These are phyloP conservation scores for Ageneiosus marmoratus DNA, from an alignment of 2,113 vertebrate species.

Conservation along the genomic window DNA sequence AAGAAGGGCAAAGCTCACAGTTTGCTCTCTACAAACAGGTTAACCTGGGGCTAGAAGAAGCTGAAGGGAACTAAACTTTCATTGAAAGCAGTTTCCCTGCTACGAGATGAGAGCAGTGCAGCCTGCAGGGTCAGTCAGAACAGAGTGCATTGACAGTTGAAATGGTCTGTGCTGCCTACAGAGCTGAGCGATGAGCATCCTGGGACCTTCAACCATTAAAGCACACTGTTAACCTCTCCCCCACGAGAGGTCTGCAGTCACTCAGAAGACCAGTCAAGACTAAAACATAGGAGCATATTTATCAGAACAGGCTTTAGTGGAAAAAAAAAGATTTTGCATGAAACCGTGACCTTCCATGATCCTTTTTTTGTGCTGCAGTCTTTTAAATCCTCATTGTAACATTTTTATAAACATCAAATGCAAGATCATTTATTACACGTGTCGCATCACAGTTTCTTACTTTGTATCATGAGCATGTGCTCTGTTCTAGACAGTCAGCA, in stretches of 20 bases:
- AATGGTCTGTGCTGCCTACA: slow-evolving; percentile 35
- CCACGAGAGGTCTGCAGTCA: slow-evolving; percentile 18
- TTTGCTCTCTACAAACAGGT: neutral
- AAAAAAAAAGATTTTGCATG: neutral
- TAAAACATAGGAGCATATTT: neutral
- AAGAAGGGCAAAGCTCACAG: neutral
- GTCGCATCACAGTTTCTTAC: neutral
- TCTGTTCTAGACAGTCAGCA: neutral
- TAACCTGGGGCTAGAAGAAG: neutral
- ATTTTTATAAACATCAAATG: neutral
- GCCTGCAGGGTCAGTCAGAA: slow-evolving; percentile 21
- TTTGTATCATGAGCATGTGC: neutral
- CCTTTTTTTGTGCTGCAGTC: neutral
- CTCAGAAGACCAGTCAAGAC: slow-evolving; percentile 10
- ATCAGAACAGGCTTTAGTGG: neutral
- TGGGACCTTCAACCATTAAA: slow-evolving; percentile 46
- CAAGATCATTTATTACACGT: neutral
- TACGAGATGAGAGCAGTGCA: slow-evolving; percentile 20
- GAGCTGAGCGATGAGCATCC: slow-evolving; percentile 29
- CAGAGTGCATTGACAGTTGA: slow-evolving; percentile 39
- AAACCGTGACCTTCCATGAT: neutral
- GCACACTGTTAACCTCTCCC: slow-evolving; percentile 38
- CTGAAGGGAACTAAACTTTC: slow-evolving; percentile 8
- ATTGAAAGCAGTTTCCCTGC: slow-evolving; percentile 29
- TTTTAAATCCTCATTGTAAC: neutral